Evolutionary conservation across 2,113 vertebrate genomes (phyloP).

Genomic region (Zosterops pallidus): DNA sequence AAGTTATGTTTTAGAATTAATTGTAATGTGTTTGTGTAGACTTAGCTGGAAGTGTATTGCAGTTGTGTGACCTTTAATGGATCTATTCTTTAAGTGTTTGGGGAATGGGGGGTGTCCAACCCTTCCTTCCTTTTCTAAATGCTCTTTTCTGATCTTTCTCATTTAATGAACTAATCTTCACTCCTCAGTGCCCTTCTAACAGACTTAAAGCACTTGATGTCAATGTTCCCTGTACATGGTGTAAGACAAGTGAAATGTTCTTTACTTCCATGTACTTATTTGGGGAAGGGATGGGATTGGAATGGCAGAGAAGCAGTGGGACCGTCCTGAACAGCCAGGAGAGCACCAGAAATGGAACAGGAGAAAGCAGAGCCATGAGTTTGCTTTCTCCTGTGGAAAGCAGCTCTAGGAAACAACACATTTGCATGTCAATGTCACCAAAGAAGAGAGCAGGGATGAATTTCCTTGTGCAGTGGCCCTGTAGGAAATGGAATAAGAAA

Average conservation of each 20-base stretch:
- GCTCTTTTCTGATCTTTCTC: not conserved
- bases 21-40: not conserved
- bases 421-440: not conserved
- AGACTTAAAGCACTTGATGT: not conserved
- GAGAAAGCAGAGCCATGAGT: not conserved
- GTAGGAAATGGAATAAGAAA: not conserved
- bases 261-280: not conserved
- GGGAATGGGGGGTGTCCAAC: not conserved
- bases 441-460: not conserved
- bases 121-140: not conserved
- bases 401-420: not conserved
- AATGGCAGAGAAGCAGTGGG: not conserved
- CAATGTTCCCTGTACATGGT: not conserved
- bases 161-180: not conserved
- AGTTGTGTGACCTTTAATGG: not conserved
- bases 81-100: not conserved
- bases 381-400: not conserved
- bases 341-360: not conserved
- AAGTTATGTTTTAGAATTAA: not conserved
- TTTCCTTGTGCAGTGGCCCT: not conserved
- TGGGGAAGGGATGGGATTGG: not conserved
- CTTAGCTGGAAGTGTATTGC: not conserved
- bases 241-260: not conserved
- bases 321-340: accelerated
- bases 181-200: not conserved